These are phyloP conservation scores for Nyctalus aviator DNA, from an alignment of 2,797 vertebrate species.

Conservation along the genomic window DNA sequence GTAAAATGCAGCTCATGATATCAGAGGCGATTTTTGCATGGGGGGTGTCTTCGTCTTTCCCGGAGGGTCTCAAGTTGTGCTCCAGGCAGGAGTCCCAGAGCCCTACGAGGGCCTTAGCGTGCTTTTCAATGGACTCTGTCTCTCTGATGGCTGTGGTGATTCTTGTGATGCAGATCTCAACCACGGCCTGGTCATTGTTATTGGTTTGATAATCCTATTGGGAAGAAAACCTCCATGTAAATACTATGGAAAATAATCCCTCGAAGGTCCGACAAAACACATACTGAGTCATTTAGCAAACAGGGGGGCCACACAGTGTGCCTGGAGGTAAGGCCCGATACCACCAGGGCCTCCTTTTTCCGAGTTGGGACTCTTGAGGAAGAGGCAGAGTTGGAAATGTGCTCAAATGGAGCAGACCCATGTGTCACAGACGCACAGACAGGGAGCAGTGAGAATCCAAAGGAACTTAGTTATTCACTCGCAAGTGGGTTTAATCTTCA, in stretches of 20 bases:
- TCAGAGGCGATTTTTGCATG: conserved; percentile 98
- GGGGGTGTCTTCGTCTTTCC: conserved; percentile 94
- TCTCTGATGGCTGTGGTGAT: conserved; percentile 97
- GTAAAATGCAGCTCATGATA: conserved; percentile 98
- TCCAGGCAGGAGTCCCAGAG: conserved; percentile 98
- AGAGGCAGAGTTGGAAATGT: no score
- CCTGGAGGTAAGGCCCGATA: neutral
- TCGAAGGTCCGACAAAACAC: neutral
- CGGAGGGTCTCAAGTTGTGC: conserved; percentile 92
- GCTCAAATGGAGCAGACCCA: no score
- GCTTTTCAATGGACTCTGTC: conserved; percentile 93
- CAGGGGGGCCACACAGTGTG: no score
- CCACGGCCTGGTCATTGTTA: conserved; percentile 97
- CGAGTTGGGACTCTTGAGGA: neutral
- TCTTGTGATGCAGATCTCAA: conserved; percentile 97
- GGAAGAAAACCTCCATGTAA: conserved; percentile 35
- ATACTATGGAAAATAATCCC: neutral
- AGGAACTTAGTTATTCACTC: neutral
- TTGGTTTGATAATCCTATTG: conserved; percentile 96
- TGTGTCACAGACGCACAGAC: no score
- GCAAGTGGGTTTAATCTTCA: neutral
- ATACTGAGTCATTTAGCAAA: neutral
- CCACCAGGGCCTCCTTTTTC: neutral
- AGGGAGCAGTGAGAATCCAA: neutral
- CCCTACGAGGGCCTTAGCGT: conserved; percentile 92